phyloP scores from a whole-genome alignment of 2,888 invertebrate species.

The Caenorhabditis zanzibari region DNA sequence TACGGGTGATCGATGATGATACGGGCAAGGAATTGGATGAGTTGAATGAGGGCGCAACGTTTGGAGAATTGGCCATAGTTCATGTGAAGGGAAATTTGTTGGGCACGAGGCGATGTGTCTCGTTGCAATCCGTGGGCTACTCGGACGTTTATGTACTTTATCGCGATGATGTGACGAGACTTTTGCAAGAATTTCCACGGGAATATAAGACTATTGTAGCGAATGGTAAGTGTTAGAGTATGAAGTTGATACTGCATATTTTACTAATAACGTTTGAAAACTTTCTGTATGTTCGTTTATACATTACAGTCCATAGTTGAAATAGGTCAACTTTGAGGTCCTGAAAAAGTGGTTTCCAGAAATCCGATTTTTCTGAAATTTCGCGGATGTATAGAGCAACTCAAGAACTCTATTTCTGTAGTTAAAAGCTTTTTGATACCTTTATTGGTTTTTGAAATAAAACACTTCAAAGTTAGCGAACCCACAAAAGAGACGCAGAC shows the following conservation, averaged over 20 bases:
- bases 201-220: slow-evolving; percentile 65
- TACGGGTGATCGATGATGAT: slow-evolving; percentile 33
- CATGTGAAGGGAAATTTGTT: slow-evolving; percentile 68
- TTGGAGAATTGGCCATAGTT: slow-evolving; percentile 78
- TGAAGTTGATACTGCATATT: background rate
- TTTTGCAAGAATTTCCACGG: slow-evolving; percentile 71
- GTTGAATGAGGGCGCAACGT: slow-evolving; percentile 76
- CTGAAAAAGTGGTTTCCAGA: too few relatives aligned
- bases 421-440: too few relatives aligned
- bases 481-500: too few relatives aligned
- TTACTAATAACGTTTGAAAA: too few relatives aligned
- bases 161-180: slow-evolving; percentile 75
- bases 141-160: slow-evolving; percentile 80
- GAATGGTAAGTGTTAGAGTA: slow-evolving; percentile 38
- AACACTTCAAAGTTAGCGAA: too few relatives aligned
- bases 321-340: too few relatives aligned
- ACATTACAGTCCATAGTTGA: too few relatives aligned
- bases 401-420: too few relatives aligned
- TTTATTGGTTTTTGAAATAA: too few relatives aligned
- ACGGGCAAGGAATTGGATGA: slow-evolving; percentile 49
- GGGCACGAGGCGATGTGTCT: slow-evolving; percentile 46
- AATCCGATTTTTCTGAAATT: too few relatives aligned
- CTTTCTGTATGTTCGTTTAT: too few relatives aligned
- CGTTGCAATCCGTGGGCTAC: slow-evolving; percentile 68
- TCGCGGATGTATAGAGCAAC: too few relatives aligned